A percentile compares a stretch with the other conserved stretches of the same genome.
Conservation (phyloP, 2,797 vertebrate species). For the Craterocephalus amniculus region DNA sequence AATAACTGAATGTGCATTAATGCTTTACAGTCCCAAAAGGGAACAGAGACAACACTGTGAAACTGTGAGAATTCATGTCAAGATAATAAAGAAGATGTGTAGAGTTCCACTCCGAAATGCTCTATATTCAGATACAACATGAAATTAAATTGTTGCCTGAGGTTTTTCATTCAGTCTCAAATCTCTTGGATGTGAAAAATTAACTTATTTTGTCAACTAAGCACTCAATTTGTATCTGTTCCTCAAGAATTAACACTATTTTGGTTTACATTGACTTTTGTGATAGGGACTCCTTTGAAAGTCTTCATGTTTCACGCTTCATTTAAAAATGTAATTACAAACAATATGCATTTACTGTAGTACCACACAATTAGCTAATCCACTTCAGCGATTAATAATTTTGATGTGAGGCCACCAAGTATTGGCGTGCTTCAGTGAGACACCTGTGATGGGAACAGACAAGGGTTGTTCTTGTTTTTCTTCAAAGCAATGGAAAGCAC, state of each 20-base stretch:
- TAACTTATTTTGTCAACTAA: constrained; percentile 25
- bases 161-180: constrained; percentile 60
- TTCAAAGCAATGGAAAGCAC: constrained; percentile 38
- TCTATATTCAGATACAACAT: constrained; percentile 50
- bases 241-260: constrained; percentile 34
- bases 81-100: constrained; percentile 54
- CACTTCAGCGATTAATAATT: constrained; percentile 38
- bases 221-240: constrained; percentile 35
- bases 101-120: constrained; percentile 57
- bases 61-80: constrained; percentile 52
- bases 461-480: constrained; percentile 11
- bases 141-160: constrained; percentile 69
- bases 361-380: constrained; percentile 49
- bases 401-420: constrained; percentile 27
- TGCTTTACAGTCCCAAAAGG: constrained; percentile 68
- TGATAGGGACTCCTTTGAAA: constrained; percentile 27
- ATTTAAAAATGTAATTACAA: constrained; percentile 40
- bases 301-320: constrained; percentile 41
- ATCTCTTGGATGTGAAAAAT: constrained; percentile 43
- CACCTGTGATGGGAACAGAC: constrained; percentile 20
- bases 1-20: constrained; percentile 68
- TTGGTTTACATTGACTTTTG: constrained; percentile 30
- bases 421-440: constrained; percentile 36
- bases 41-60: constrained; percentile 69
- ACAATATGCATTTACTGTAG: constrained; percentile 32